Base-by-base conservation (phyloP, 2,797 vertebrate genomes). In the Strix occidentalis region DNA sequence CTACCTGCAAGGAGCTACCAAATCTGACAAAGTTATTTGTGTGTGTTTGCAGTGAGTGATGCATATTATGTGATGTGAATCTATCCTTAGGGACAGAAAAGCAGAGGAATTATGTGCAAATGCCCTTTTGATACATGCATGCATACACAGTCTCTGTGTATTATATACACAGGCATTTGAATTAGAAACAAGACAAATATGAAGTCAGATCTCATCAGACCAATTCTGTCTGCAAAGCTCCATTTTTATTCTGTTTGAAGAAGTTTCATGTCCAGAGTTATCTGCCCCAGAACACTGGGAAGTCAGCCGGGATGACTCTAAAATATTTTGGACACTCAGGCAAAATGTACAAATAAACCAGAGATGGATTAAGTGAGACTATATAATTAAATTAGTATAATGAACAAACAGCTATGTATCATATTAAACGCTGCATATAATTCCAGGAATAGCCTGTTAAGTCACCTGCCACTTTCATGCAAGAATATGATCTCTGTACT, bases 341-440 rank as follows among this genome's bases (percentile, higher is more conserved):
- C 54, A 39, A 31, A 95, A 87, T 65, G 54, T 93, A 91, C 69
- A 95, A 97, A 97, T 95, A 97, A 97, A 97, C 91, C 93, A 98
- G 96, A 98, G 93, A 93, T 97, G 76, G 97, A 98, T 98, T 98
- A 98, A 96, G 96, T 97, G 96, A 97, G 97, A 98, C 96, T 96
- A 74, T 97, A 96, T 96, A 87, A 97, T 97, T 98, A 97, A 97
- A 97, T 97, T 95, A 98, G 86, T 93, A 94, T 97, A 97, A 98
- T 98, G 96, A 97, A 97, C 77, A 97, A 98, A 98, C 93, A 94
- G 92, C 95, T 96, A 97, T 2, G 7, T 97, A 96, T 95, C 88
- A 79, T 96, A 89, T 95, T 97, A 97, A 97, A 94, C 92, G 95
- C 90, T 93, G 91, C 91, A 80, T 91, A 91, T 4, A 89, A 96